Percentiles rank a stretch among this genome's conserved stretches.
Conservation (phyloP, 2,113 vertebrate species). For the Bufo bufo region DNA sequence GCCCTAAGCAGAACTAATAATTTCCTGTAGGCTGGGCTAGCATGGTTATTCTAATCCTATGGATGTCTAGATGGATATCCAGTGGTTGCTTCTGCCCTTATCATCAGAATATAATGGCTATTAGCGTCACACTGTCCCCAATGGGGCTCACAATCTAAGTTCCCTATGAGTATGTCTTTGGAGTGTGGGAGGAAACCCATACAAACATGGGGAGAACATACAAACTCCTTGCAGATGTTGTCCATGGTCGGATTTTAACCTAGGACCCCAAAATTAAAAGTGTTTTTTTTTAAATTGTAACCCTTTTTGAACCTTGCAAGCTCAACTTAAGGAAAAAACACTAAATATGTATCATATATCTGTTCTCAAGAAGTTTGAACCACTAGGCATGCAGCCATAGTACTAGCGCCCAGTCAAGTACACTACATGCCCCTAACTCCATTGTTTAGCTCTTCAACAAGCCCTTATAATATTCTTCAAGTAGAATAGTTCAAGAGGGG, state of each 20-base stretch:
- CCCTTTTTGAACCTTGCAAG: background rate
- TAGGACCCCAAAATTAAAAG: too few species aligned
- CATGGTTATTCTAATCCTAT: too few species aligned
- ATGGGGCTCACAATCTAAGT: too few species aligned
- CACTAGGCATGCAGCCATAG: slow-evolving; percentile 18
- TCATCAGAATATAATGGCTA: background rate
- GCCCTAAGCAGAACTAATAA: too few species aligned
- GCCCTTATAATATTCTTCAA: slow-evolving; percentile 32
- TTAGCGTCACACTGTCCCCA: background rate
- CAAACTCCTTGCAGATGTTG: too few species aligned
- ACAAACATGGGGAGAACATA: too few species aligned
- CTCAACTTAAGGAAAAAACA: background rate
- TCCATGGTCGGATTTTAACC: too few species aligned
- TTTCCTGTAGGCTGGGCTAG: too few species aligned
- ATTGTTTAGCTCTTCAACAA: slow-evolving; percentile 43
- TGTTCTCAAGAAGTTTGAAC: slow-evolving; percentile 27
- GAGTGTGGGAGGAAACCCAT: too few species aligned
- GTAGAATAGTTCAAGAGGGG: slow-evolving; percentile 51
- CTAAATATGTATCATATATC: slow-evolving; percentile 41
- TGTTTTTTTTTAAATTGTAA: background rate
- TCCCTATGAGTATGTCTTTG: too few species aligned
- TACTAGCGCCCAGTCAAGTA: slow-evolving; percentile 52
- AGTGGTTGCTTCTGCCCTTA: background rate
- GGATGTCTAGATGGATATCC: background rate
- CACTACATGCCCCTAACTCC: slow-evolving; percentile 6